A percentile compares a stretch with the other conserved stretches of the same genome.
phyloP scores from a whole-genome alignment of 2,113 vertebrate species.

The Indicator indicator region DNA sequence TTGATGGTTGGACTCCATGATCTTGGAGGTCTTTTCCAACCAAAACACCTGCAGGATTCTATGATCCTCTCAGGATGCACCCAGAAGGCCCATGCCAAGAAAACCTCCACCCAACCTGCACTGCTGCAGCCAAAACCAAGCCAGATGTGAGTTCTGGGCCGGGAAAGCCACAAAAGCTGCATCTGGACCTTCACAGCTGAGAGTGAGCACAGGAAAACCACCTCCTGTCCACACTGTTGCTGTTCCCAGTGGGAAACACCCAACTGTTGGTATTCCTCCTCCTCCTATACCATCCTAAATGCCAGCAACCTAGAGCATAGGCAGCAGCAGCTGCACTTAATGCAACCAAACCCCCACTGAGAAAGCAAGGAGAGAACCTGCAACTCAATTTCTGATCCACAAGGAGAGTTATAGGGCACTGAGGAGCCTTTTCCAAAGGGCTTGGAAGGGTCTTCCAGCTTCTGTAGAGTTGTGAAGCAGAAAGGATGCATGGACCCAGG shows the following conservation, averaged over 20 bases:
- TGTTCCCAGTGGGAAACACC: background rate
- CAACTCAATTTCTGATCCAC: background rate
- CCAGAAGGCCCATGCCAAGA: background rate
- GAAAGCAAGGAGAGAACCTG: background rate
- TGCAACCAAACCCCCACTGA: background rate
- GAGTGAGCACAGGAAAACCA: rapidly evolving
- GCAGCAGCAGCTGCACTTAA: background rate
- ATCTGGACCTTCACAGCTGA: background rate
- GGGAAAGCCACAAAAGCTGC: background rate
- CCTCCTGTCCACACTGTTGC: background rate
- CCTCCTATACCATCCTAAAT: background rate
- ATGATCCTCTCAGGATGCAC: background rate
- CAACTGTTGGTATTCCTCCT: background rate
- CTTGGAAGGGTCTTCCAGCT: background rate
- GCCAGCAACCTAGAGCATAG: background rate
- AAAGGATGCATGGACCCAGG: background rate
- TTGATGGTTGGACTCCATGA: no score
- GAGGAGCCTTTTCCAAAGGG: background rate
- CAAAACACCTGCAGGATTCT: no score
- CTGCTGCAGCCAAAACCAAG: background rate
- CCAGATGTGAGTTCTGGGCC: background rate
- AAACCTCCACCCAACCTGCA: background rate
- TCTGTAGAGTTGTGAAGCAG: background rate
- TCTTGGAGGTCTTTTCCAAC: no score
- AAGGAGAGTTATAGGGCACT: background rate